Evolutionary conservation across 2,888 invertebrate species (phyloP).

Genomic region (Lathronympha strigana): DNA sequence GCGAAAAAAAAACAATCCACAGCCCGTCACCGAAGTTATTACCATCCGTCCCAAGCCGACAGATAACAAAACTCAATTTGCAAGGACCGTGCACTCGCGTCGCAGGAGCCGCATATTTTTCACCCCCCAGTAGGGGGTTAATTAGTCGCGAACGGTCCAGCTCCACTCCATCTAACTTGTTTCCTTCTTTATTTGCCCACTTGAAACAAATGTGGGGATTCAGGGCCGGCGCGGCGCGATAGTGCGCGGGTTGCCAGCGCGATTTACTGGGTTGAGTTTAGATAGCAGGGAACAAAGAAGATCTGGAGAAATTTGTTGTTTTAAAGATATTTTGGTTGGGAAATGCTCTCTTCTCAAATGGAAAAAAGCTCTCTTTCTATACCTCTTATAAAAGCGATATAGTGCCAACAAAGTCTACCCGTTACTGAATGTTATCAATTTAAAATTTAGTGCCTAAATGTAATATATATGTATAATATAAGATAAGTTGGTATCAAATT

Average conservation of each 20-base stretch:
- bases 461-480: too few species aligned
- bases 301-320: neutral
- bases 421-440: too few species aligned
- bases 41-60: slow-evolving; percentile 22
- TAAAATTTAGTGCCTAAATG: too few species aligned
- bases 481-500: too few species aligned
- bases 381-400: too few species aligned
- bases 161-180: slow-evolving; percentile 81
- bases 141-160: slow-evolving; percentile 82
- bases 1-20: neutral
- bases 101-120: slow-evolving; percentile 76
- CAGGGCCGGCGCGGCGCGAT: slow-evolving; percentile 30
- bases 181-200: slow-evolving; percentile 82
- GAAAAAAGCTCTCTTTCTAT: too few species aligned
- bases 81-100: slow-evolving; percentile 50
- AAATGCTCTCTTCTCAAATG: neutral
- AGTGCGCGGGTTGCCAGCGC: slow-evolving; percentile 31
- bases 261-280: slow-evolving; percentile 19
- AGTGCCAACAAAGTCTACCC: too few species aligned
- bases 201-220: slow-evolving; percentile 77
- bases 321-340: neutral
- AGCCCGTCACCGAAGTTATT: slow-evolving; percentile 19
- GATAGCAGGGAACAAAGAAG: neutral
- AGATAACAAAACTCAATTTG: slow-evolving; percentile 31
- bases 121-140: slow-evolving; percentile 67